Conservation (phyloP, 1,140 invertebrate genomes). For the Hycleus cichorii region DNA sequence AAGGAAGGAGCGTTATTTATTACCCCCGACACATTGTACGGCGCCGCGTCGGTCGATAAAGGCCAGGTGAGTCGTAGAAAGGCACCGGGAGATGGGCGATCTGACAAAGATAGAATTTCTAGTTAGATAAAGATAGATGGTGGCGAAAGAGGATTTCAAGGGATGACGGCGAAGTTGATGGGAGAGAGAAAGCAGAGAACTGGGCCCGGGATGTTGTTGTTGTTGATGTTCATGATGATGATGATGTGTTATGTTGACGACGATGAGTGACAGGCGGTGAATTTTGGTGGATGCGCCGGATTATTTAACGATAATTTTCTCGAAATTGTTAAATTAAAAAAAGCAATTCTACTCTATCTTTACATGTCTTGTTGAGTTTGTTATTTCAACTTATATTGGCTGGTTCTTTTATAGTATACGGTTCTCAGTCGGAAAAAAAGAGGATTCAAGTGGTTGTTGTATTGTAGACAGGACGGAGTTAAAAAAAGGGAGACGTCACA, state of each 20-base stretch:
- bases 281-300: conserved; percentile 8
- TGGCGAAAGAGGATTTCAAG: background rate
- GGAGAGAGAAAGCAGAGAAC: background rate
- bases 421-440: too few relatives aligned
- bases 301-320: background rate
- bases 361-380: too few relatives aligned
- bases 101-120: background rate
- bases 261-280: background rate
- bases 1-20: conserved; percentile 22
- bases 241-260: too few relatives aligned
- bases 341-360: too few relatives aligned
- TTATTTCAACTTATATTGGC: too few relatives aligned
- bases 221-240: background rate
- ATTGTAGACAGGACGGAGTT: too few relatives aligned
- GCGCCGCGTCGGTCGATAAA: conserved; percentile 19
- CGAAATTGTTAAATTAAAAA: too few relatives aligned
- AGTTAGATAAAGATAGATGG: too few relatives aligned
- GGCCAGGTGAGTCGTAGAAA: conserved; percentile 25
- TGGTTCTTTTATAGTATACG: too few relatives aligned
- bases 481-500: too few relatives aligned
- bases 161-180: conserved; percentile 4
- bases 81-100: conserved; percentile 13
- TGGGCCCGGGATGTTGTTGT: conserved; percentile 1
- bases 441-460: too few relatives aligned
- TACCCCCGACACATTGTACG: conserved; percentile 12